These are phyloP conservation scores for Macaca fascicularis DNA, from an alignment of 2,113 vertebrate genomes.

Conservation along the genomic window T2T-MFA8v1.1 NC_088390.1:4599001-4599500, in stretches of 20 bases:
- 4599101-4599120: neutral
- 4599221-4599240: neutral
- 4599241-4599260: neutral
- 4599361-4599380: too few species aligned
- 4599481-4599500: neutral
- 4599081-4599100: neutral
- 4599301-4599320: neutral
- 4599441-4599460: neutral
- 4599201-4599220: neutral
- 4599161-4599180: neutral
- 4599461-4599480: neutral
- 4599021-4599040: neutral
- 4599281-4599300: neutral
- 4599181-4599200: neutral
- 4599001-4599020: neutral
- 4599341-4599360: neutral
- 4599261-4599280: neutral
- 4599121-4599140: neutral
- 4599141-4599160: neutral
- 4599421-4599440: neutral
- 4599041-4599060: neutral
- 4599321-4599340: neutral
- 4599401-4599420: neutral
- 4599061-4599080: neutral
- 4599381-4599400: neutral